Percentiles rank a stretch among this genome's conserved stretches.
Evolutionary conservation across 2,888 invertebrate species (phyloP).

Genomic region (Nipponacmea schrenckii): DNA sequence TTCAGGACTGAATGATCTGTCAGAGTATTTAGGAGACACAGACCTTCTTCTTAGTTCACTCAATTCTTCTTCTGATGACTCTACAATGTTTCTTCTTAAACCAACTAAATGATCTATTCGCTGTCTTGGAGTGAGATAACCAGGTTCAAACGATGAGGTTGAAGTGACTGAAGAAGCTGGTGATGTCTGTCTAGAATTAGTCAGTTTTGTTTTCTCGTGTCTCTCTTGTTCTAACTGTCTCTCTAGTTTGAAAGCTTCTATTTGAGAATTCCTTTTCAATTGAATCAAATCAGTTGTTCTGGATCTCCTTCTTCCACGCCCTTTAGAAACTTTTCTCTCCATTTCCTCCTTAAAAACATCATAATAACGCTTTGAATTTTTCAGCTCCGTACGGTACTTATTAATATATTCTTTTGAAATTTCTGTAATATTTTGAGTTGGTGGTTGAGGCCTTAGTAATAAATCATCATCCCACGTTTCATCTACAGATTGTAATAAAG

Average conservation of each 20-base stretch:
- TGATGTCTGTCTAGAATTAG: conserved; percentile 31
- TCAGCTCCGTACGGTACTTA: conserved; percentile 55
- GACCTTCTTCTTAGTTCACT: conserved; percentile 24
- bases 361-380: conserved; percentile 57
- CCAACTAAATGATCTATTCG: conserved; percentile 51
- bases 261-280: conserved; percentile 50
- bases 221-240: conserved; percentile 52
- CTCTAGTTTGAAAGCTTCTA: conserved; percentile 63
- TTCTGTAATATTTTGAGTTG: conserved; percentile 7
- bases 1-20: conserved; percentile 17
- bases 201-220: conserved; percentile 40
- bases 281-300: conserved; percentile 46
- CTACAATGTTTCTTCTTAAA: conserved; percentile 54
- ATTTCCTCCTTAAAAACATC: conserved; percentile 52
- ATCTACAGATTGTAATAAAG: conserved; percentile 61
- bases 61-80: conserved; percentile 41
- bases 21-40: conserved; percentile 20
- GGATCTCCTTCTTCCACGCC: conserved; percentile 44
- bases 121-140: conserved; percentile 57
- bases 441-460: conserved; percentile 3
- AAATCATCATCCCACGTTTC: conserved; percentile 41
- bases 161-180: conserved; percentile 20
- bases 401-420: conserved; percentile 48
- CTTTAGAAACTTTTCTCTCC: conserved; percentile 41
- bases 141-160: conserved; percentile 22